A percentile compares a stretch with the other conserved stretches of the same genome.
phyloP scores from a whole-genome alignment of 2,113 vertebrate species.

The Cottus gobio region DNA sequence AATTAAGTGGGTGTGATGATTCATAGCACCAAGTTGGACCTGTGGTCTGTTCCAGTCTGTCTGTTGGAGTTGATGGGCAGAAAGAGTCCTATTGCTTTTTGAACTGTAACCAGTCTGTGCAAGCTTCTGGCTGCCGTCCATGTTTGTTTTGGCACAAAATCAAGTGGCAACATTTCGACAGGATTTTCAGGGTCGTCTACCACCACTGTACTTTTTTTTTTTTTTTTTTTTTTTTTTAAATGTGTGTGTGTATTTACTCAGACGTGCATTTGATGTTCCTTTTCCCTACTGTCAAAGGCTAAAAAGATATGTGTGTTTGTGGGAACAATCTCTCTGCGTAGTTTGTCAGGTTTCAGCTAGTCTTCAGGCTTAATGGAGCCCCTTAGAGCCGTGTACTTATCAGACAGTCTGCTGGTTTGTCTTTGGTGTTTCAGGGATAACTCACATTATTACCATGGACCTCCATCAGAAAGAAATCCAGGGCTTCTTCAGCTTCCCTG shows the following conservation, averaged over 20 bases:
- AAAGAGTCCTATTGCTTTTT: not conserved
- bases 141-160: not conserved
- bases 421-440: slow-evolving; percentile 85
- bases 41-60: not conserved
- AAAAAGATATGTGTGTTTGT: too few relatives aligned
- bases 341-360: not conserved
- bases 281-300: too few relatives aligned
- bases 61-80: not conserved
- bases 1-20: not conserved
- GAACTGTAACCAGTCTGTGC: not conserved
- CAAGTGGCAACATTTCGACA: not conserved
- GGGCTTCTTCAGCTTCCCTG: slow-evolving; percentile 94
- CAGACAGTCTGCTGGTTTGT: too few relatives aligned
- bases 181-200: not conserved
- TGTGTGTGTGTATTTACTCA: not conserved
- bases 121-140: not conserved
- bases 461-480: slow-evolving; percentile 99
- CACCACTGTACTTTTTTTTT: too few relatives aligned
- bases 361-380: not conserved
- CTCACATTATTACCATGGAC: slow-evolving; percentile 99
- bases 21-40: not conserved
- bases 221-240: not conserved
- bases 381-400: not conserved
- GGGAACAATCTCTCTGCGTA: not conserved
- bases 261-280: too few relatives aligned